A percentile compares a stretch with the other conserved stretches of the same genome.
phyloP scores from a whole-genome alignment of 2,797 vertebrate genomes.

The Macropus fuliginosus region DNA sequence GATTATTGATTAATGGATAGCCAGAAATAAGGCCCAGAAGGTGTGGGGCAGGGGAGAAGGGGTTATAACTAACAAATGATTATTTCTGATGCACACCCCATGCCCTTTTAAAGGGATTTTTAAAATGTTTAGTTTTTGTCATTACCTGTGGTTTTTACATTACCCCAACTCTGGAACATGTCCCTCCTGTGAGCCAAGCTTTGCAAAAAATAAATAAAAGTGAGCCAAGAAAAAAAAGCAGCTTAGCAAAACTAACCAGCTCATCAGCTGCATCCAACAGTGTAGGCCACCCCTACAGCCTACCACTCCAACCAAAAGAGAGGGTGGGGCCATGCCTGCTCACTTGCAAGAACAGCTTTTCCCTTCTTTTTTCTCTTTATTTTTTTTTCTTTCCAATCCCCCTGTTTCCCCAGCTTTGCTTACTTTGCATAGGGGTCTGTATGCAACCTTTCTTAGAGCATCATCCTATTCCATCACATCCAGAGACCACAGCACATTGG shows the following conservation, averaged over 20 bases:
- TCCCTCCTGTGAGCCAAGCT: neutral
- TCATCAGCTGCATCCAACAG: accelerated
- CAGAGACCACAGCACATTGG: accelerated
- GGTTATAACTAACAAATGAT: too few species aligned
- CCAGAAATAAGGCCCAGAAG: neutral
- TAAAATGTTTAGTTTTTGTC: neutral
- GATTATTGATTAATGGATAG: neutral
- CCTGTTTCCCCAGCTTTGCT: neutral
- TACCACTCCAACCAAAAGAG: too few species aligned
- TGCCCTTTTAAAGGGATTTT: too few species aligned
- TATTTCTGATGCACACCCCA: too few species aligned
- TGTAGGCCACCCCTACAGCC: accelerated
- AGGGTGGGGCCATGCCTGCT: neutral
- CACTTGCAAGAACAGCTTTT: neutral
- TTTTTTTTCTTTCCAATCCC: neutral
- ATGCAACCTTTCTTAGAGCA: too few species aligned
- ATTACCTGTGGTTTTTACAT: neutral
- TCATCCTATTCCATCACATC: neutral
- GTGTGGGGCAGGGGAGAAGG: too few species aligned
- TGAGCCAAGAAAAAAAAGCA: neutral
- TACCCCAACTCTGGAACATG: neutral
- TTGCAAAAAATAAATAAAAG: neutral
- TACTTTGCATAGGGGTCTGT: too few species aligned
- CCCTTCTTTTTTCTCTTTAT: too few species aligned
- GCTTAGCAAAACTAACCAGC: neutral